These are phyloP conservation scores for Pycnonotus jocosus DNA, from an alignment of 2,113 vertebrate genomes.

Conservation along the genomic window DNA sequence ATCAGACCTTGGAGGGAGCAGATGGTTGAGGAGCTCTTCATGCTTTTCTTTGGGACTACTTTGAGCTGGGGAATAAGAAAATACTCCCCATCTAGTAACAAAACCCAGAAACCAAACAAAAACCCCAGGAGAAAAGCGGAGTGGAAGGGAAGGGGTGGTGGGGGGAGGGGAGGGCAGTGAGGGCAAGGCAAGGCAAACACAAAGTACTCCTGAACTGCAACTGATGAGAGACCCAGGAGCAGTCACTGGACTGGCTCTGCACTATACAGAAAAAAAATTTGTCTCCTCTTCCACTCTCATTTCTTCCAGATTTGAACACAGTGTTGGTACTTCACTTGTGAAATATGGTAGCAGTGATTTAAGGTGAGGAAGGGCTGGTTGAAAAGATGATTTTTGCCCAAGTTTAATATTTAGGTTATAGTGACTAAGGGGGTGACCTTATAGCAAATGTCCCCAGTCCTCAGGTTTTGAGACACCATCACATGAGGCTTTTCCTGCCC, in stretches of 20 bases:
- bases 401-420: not conserved
- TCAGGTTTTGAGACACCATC: not conserved
- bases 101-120: not conserved
- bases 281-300: not conserved
- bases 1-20: not conserved
- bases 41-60: not conserved
- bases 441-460: not conserved
- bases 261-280: not conserved
- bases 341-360: not conserved
- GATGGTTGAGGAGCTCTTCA: not conserved
- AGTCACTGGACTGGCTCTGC: not conserved
- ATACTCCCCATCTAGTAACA: not conserved
- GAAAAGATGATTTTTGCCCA: not conserved
- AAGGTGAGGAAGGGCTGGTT: not conserved
- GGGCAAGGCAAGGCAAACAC: not conserved
- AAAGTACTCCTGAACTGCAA: not conserved
- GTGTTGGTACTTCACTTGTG: not conserved
- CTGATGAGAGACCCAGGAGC: not conserved
- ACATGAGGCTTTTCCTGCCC: not conserved
- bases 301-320: not conserved
- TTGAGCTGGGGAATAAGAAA: not conserved
- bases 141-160: fast-evolving
- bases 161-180: too few relatives aligned
- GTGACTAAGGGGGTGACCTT: not conserved
- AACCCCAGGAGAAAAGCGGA: not conserved